Evolutionary conservation across 2,888 invertebrate genomes (phyloP).

Genomic region (Lampropteryx suffumata): DNA sequence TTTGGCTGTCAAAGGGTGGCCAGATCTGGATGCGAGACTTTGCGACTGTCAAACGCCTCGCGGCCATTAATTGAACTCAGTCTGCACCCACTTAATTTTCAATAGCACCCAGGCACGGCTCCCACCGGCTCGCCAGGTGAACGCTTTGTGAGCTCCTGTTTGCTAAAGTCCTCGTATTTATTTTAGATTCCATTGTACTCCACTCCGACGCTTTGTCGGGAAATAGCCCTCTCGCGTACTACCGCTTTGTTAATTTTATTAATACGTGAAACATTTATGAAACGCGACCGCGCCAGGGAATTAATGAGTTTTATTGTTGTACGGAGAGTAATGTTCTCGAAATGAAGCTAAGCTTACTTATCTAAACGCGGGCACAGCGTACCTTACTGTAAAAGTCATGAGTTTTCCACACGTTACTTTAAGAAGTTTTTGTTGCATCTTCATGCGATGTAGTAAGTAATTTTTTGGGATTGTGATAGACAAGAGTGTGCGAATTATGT

Average conservation of each 20-base stretch:
- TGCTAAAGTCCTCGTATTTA: conserved; percentile 81
- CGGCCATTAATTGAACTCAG: conserved; percentile 66
- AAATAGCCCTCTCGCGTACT: conserved; percentile 73
- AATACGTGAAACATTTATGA: conserved; percentile 82
- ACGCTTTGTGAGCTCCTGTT: conserved; percentile 75
- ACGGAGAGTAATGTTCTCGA: conserved; percentile 71
- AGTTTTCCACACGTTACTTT: conserved; percentile 65
- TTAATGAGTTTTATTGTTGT: conserved; percentile 81
- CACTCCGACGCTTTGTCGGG: conserved; percentile 74
- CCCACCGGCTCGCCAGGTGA: conserved; percentile 64
- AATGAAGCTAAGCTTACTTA: conserved; percentile 66
- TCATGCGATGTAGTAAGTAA: conserved; percentile 40
- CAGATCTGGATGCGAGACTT: conserved; percentile 36
- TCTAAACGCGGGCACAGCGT: conserved; percentile 50
- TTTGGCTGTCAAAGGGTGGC: conserved; percentile 14
- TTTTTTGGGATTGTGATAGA: conserved; percentile 39
- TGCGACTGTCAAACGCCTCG: conserved; percentile 45
- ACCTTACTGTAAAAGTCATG: neutral
- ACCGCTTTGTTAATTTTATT: conserved; percentile 81
- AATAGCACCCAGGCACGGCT: conserved; percentile 48
- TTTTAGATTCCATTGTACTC: conserved; percentile 79
- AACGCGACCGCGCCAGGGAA: conserved; percentile 74
- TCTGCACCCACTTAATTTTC: conserved; percentile 69
- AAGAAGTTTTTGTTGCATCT: conserved; percentile 57
- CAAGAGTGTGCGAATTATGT: conserved; percentile 34